Percentiles rank a stretch among this genome's conserved stretches.
Evolutionary conservation across 2,888 invertebrate genomes (phyloP).

Genomic region (Lycocerus yunnanus): DNA sequence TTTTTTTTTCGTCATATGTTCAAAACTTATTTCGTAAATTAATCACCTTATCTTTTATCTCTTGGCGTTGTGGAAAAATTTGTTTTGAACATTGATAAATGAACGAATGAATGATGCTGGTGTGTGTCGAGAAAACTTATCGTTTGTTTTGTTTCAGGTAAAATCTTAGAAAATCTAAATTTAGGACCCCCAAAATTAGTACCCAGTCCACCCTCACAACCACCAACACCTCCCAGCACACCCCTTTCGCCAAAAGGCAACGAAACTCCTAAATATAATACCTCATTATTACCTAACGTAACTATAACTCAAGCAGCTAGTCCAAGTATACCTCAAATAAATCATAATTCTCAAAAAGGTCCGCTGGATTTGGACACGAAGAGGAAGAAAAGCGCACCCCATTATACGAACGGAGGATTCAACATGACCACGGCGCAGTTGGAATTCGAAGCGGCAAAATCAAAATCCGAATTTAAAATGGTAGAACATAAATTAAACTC

Average conservation of each 20-base stretch:
- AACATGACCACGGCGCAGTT: slow-evolving; percentile 21
- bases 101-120: slow-evolving; percentile 36
- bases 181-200: slow-evolving; percentile 42
- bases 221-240: slow-evolving; percentile 59
- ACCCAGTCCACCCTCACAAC: slow-evolving; percentile 53
- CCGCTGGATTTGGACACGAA: slow-evolving; percentile 44
- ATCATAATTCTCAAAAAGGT: slow-evolving; percentile 38
- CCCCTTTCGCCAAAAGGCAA: slow-evolving; percentile 54
- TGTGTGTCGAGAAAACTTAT: slow-evolving; percentile 37
- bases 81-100: slow-evolving; percentile 55
- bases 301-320: slow-evolving; percentile 48
- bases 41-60: slow-evolving; percentile 43
- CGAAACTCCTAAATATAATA: slow-evolving; percentile 39
- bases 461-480: slow-evolving; percentile 23
- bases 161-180: slow-evolving; percentile 57
- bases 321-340: slow-evolving; percentile 50
- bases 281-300: slow-evolving; percentile 43
- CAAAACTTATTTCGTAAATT: slow-evolving; percentile 44
- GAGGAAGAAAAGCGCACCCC: slow-evolving; percentile 33
- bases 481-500: slow-evolving; percentile 15
- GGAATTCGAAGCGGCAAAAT: slow-evolving; percentile 27
- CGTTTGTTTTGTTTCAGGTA: slow-evolving; percentile 47
- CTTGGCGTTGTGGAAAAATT: slow-evolving; percentile 50
- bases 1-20: slow-evolving; percentile 22
- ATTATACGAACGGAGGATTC: slow-evolving; percentile 36